Evolutionary conservation across 2,888 invertebrate genomes (phyloP).

Genomic region (Rotaria magnacalcarata): DNA sequence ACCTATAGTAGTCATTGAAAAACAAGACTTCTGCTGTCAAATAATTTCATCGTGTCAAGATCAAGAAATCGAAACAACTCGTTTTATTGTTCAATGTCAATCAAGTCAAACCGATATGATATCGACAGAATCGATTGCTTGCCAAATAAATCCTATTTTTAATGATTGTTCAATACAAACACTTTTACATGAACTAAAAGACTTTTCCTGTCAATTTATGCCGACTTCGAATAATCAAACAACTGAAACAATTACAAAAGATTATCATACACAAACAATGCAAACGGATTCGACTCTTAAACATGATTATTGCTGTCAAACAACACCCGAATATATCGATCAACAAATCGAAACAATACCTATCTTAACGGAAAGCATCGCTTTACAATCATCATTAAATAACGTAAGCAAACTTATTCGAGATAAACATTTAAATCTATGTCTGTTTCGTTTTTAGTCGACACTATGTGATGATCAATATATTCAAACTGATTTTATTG

Average conservation of each 20-base stretch:
- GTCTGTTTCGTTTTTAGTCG: neutral
- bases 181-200: neutral
- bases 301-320: neutral
- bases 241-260: neutral
- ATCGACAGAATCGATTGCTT: neutral
- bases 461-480: neutral
- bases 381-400: neutral
- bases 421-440: neutral
- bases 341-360: neutral
- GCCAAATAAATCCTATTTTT: neutral
- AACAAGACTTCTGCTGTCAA: neutral
- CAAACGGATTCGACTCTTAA: neutral
- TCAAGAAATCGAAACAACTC: neutral
- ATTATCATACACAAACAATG: neutral
- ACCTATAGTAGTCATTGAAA: neutral
- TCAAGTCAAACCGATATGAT: neutral
- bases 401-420: neutral
- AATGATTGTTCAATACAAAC: slow-evolving; percentile 12
- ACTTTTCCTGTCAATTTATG: neutral
- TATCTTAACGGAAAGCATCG: neutral
- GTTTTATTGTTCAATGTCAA: neutral
- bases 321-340: neutral
- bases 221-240: neutral
- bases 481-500: neutral
- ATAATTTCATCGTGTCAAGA: neutral